phyloP scores from a whole-genome alignment of 2,113 vertebrate species.

The Leucopternis melanops region DNA sequence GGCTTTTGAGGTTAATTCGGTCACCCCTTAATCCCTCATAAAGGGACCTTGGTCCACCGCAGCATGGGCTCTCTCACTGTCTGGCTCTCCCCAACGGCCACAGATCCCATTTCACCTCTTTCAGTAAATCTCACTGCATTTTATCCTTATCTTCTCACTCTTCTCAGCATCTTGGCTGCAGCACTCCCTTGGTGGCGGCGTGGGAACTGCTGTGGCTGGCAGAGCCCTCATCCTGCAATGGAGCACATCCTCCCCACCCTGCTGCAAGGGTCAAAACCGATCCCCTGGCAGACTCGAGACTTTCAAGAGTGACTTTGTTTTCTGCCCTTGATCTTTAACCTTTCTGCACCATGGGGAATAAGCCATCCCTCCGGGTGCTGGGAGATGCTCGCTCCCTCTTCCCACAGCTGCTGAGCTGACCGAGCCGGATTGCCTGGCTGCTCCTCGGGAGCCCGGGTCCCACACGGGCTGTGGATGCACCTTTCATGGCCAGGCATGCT shows the following conservation, averaged over 20 bases:
- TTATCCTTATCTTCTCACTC: not conserved
- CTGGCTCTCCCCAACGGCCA: rapidly evolving
- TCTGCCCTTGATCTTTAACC: not conserved
- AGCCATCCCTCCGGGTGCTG: not conserved
- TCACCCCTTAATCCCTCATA: too few species aligned
- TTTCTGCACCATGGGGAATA: not conserved
- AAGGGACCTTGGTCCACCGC: not conserved
- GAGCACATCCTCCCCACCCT: not conserved
- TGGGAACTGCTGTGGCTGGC: not conserved
- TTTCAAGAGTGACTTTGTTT: not conserved
- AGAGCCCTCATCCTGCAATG: not conserved
- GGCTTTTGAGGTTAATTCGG: not conserved
- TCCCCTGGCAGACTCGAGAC: not conserved
- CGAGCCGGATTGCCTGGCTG: not conserved
- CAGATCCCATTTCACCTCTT: not conserved
- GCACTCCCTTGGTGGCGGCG: not conserved
- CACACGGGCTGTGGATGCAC: not conserved
- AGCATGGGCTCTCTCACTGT: not conserved
- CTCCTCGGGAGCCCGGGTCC: not conserved
- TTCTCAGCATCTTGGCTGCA: not conserved
- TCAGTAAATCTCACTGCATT: rapidly evolving
- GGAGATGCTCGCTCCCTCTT: not conserved
- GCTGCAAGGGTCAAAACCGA: not conserved
- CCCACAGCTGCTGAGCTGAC: not conserved
- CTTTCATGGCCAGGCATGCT: not conserved